phyloP scores from a whole-genome alignment of 1,140 invertebrate species.

The Archivesica marissinica region DNA sequence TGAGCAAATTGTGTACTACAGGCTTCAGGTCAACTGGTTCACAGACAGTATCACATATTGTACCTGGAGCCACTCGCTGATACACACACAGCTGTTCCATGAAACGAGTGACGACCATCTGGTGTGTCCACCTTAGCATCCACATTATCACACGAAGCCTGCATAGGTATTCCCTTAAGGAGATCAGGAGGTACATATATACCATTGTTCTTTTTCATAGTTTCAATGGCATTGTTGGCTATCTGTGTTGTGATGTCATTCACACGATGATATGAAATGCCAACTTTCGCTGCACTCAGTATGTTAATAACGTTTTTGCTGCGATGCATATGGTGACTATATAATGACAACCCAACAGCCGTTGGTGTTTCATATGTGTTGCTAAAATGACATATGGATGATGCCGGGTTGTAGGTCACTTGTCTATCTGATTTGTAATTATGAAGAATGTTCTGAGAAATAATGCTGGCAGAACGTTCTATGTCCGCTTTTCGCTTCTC shows the following conservation, averaged over 20 bases:
- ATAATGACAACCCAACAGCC: neutral
- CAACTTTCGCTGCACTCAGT: neutral
- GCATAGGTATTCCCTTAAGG: neutral
- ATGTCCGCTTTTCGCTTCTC: neutral
- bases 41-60: neutral
- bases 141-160: neutral
- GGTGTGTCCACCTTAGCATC: neutral
- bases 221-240: neutral
- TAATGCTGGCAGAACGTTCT: neutral
- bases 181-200: neutral
- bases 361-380: no score
- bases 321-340: neutral
- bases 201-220: neutral
- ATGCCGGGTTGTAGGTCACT: neutral
- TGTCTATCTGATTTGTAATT: neutral
- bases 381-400: no score
- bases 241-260: neutral
- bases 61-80: neutral
- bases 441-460: neutral
- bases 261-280: neutral
- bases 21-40: neutral
- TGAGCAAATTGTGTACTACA: neutral
- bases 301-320: neutral
- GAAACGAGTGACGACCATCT: neutral
- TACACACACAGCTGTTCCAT: neutral